These are phyloP conservation scores for Agrypnus murinus DNA, from an alignment of 2,888 invertebrate genomes.

Conservation along the genomic window DNA sequence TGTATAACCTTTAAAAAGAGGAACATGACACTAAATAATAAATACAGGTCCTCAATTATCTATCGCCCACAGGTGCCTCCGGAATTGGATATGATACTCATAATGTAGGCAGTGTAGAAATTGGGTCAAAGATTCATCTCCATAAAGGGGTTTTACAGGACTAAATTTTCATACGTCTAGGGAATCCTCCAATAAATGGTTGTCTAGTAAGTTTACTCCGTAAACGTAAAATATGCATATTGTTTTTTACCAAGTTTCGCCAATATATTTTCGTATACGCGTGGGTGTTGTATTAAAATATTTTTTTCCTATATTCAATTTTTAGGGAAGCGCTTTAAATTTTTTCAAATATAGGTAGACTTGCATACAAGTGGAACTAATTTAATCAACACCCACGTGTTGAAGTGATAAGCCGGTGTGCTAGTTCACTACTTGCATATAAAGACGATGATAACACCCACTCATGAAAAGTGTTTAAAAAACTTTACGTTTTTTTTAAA, in stretches of 20 bases:
- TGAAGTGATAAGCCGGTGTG: too few relatives aligned
- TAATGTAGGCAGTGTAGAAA: slow-evolving; percentile 9
- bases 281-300: too few relatives aligned
- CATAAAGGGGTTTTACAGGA: slow-evolving; percentile 1
- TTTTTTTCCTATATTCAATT: too few relatives aligned
- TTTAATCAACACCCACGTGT: too few relatives aligned
- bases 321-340: too few relatives aligned
- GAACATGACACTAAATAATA: slow-evolving; percentile 1
- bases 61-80: slow-evolving; percentile 4
- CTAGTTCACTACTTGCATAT: too few relatives aligned
- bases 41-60: slow-evolving; percentile 9
- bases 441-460: too few relatives aligned
- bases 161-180: slow-evolving; percentile 8
- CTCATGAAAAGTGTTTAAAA: too few relatives aligned
- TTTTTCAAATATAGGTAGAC: too few relatives aligned
- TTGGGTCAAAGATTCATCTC: slow-evolving; percentile 12
- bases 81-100: slow-evolving; percentile 1
- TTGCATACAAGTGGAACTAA: too few relatives aligned
- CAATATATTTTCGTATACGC: too few relatives aligned
- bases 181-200: neutral
- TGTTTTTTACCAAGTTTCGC: neutral
- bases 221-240: slow-evolving; percentile 14
- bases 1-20: neutral
- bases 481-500: too few relatives aligned
- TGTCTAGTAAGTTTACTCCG: neutral